Percentiles rank a stretch among this genome's conserved stretches.
Evolutionary conservation across 2,888 invertebrate species (phyloP).

Genomic region (Eulithis testata): DNA sequence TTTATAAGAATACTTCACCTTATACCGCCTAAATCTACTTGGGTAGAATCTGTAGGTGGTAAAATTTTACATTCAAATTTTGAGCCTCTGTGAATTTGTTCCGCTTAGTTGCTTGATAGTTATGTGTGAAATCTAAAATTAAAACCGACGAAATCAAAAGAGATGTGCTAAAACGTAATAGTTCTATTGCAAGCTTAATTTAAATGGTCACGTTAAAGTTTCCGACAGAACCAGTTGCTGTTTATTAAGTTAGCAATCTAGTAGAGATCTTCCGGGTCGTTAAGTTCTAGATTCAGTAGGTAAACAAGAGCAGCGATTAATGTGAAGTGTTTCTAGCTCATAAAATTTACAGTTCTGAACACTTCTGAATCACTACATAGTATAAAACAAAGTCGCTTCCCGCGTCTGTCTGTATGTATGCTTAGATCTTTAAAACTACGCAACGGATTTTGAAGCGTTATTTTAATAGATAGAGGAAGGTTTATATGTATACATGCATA

Average conservation of each 20-base stretch:
- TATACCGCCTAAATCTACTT: too few species aligned
- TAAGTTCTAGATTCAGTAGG: conserved; percentile 13
- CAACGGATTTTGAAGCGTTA: too few species aligned
- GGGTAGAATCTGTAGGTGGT: too few species aligned
- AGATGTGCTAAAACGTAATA: background rate
- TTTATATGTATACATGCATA: too few species aligned
- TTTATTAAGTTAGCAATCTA: conserved; percentile 17
- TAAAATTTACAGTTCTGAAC: conserved; percentile 4
- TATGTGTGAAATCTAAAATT: background rate
- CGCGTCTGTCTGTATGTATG: too few species aligned
- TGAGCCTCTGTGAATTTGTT: too few species aligned
- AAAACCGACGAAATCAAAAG: background rate
- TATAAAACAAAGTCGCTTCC: too few species aligned
- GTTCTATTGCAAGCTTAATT: conserved; percentile 9
- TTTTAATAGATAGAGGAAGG: too few species aligned
- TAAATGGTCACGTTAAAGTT: conserved; percentile 3
- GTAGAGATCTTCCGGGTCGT: conserved; percentile 14
- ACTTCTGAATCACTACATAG: too few species aligned
- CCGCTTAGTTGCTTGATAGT: background rate
- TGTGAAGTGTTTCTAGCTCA: conserved; percentile 8
- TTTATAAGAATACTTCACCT: too few species aligned
- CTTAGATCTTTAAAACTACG: too few species aligned
- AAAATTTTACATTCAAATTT: too few species aligned
- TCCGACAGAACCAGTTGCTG: conserved; percentile 1
- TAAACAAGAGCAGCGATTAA: conserved; percentile 6